Evolutionary conservation across 1,140 invertebrate species (phyloP), one percentile per base, ranked within the genome.

Genomic region (Ceratina calcarata): DNA sequence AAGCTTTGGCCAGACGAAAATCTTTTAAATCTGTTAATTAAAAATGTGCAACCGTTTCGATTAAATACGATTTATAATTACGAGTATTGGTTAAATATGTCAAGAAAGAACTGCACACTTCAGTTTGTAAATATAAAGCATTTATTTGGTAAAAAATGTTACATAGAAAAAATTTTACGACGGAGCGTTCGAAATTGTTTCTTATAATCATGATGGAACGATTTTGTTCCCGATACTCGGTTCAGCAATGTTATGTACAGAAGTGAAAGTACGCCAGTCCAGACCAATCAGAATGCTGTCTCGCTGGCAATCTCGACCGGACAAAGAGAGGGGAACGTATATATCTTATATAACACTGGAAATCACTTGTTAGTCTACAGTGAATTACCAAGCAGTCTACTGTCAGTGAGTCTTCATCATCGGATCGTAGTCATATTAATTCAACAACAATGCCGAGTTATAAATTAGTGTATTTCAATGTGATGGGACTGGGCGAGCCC

Each of bases 401-500:
- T 53, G 12, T 20, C 15, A 15, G 55, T 32, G 13, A 60, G 53
- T 51, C 15, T 37, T 2, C 24, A 55, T 13, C 53, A 49, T 53
- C 13, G 15, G 27, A 3, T 15, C 20, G 2, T 3, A 55, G 20
- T 6, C 3, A 27, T 22, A 37, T 37, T 0, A 49, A 13, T 55
- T 37, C 16, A 7, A 2, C 8, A 0, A 75, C 4, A 8, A 92
- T 91, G 81, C 79, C 92, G 49, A 88, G 74, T 18, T 95, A 94
- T 88, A 94, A 93, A 64, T 86, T 95, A 12, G 91, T 89, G 1
- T 96, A 95, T 81, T 95, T 95, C 88, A 93, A 94, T 73, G 88
- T 95, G 55, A 94, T 94, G 84, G 95, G 95, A 3, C 89, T 95
- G 15, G 95, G 91, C 13, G 95, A 96, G 83, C 91, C 95, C 0